These are phyloP conservation scores for Ctenoplectra terminalis DNA, from an alignment of 1,140 invertebrate species.

Conservation along the genomic window DNA sequence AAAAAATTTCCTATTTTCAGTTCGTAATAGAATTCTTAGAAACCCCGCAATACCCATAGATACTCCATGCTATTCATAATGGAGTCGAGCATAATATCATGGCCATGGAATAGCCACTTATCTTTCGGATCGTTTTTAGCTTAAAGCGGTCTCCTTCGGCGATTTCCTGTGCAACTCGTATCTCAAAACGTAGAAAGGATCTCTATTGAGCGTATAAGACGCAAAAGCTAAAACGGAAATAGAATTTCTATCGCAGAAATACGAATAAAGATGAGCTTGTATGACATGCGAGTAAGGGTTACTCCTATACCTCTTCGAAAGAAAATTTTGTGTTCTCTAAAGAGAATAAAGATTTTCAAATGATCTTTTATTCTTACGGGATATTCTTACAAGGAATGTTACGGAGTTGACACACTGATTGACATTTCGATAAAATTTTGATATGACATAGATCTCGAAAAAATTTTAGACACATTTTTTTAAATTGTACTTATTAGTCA, in stretches of 20 bases:
- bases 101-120: slow-evolving; percentile 19
- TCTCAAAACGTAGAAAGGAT: slow-evolving; percentile 23
- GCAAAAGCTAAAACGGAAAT: slow-evolving; percentile 30
- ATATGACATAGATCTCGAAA: too few species aligned
- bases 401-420: too few species aligned
- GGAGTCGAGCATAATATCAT: neutral
- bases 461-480: too few species aligned
- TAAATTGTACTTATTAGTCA: too few species aligned
- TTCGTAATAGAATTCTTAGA: neutral
- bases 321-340: neutral
- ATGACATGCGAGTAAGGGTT: neutral
- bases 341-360: neutral
- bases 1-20: neutral
- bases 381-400: too few species aligned
- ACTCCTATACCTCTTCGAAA: neutral
- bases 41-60: neutral
- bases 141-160: slow-evolving; percentile 38
- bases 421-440: too few species aligned
- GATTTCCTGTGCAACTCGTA: slow-evolving; percentile 30
- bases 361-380: too few species aligned
- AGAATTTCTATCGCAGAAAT: slow-evolving; percentile 32
- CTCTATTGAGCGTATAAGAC: slow-evolving; percentile 16
- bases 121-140: slow-evolving; percentile 25
- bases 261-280: slow-evolving; percentile 5
- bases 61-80: slow-evolving; percentile 28